Evolutionary conservation across 1,140 invertebrate genomes (phyloP).

Genomic region (Conus betulinus): DNA sequence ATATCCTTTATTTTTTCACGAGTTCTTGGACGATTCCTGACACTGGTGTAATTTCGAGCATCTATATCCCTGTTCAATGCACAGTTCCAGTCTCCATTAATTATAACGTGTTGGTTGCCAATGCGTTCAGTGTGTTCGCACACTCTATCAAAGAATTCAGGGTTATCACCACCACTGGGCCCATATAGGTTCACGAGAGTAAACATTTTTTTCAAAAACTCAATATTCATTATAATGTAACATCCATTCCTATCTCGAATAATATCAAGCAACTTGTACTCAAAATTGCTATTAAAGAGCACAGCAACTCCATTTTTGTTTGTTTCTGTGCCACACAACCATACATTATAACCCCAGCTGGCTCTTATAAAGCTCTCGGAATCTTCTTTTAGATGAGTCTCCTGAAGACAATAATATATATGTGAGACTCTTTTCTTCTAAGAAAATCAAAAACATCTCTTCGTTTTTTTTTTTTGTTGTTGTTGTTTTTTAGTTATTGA

Average conservation of each 20-base stretch:
- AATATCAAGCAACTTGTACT: not conserved
- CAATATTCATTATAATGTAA: conserved; percentile 16
- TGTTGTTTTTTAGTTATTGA: too few relatives aligned
- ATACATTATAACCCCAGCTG: not conserved
- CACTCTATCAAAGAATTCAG: not conserved
- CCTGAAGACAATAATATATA: too few relatives aligned
- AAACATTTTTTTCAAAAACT: not conserved
- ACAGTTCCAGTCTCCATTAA: conserved; percentile 21
- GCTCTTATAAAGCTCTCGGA: not conserved
- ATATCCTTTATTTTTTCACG: not conserved
- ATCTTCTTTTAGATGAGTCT: too few relatives aligned
- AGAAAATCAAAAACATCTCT: too few relatives aligned
- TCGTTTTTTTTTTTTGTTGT: too few relatives aligned
- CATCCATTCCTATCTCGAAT: not conserved
- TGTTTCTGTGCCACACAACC: not conserved
- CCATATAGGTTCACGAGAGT: conserved; percentile 19
- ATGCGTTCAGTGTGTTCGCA: not conserved
- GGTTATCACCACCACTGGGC: not conserved
- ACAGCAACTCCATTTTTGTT: conserved; percentile 17
- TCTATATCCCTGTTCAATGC: too few relatives aligned
- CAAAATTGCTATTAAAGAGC: conserved; percentile 3
- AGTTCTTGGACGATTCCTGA: not conserved
- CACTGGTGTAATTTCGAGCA: not conserved
- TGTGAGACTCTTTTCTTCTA: too few relatives aligned
- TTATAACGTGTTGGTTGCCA: not conserved